A percentile compares a stretch with the other conserved stretches of the same genome.
These are phyloP conservation scores for Pararge aegeria DNA, from an alignment of 1,140 invertebrate species.

Conservation along the genomic window DNA sequence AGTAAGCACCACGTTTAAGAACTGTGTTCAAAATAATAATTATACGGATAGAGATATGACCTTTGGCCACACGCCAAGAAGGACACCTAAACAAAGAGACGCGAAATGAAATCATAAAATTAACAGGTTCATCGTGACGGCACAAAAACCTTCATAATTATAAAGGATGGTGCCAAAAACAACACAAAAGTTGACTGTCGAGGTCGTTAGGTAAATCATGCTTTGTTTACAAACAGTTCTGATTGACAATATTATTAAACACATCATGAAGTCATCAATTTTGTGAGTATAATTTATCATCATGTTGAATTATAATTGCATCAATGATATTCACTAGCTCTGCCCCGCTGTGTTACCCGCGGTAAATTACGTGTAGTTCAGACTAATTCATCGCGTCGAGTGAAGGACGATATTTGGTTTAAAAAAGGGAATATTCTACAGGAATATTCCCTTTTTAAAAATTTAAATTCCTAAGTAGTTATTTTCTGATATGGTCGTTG, in stretches of 20 bases:
- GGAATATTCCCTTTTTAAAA: too few relatives aligned
- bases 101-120: constrained; percentile 25
- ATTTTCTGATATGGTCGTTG: too few relatives aligned
- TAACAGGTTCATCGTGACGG: constrained; percentile 19
- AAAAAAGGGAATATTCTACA: too few relatives aligned
- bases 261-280: constrained; percentile 30
- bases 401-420: too few relatives aligned
- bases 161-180: constrained; percentile 29
- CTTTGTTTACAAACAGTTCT: constrained; percentile 17
- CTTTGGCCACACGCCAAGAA: constrained; percentile 33
- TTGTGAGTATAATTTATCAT: constrained; percentile 15
- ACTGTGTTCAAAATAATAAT: too few relatives aligned
- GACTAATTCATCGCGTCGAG: too few relatives aligned
- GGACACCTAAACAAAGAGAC: constrained; percentile 29
- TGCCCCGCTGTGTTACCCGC: too few relatives aligned
- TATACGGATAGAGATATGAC: constrained; percentile 14
- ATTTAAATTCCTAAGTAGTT: too few relatives aligned
- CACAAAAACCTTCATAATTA: constrained; percentile 28
- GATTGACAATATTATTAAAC: constrained; percentile 17
- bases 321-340: too few relatives aligned
- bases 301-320: constrained; percentile 12
- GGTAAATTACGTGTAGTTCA: too few relatives aligned
- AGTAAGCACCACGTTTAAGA: too few relatives aligned
- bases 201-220: constrained; percentile 15
- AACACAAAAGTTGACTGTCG: constrained; percentile 24